Conservation (phyloP, 2,888 invertebrate species). For the Pammene fasciana region DNA sequence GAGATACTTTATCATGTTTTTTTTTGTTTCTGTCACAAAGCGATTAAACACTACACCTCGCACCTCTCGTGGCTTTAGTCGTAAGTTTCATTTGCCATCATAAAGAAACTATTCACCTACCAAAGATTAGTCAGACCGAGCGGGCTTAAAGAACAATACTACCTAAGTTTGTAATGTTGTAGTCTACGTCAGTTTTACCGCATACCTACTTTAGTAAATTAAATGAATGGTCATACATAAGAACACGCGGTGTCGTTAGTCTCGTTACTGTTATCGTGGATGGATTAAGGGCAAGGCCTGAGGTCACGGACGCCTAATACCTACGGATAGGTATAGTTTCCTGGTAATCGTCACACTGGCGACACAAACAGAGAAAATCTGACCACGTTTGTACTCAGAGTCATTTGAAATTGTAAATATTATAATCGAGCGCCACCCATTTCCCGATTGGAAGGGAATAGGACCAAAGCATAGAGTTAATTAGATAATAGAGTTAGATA, state of each 20-base stretch:
- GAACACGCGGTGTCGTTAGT: conserved; percentile 43
- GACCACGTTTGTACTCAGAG: conserved; percentile 17
- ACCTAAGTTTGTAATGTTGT: no score
- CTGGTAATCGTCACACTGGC: conserved; percentile 55
- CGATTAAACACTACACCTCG: no score
- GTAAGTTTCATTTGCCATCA: no score
- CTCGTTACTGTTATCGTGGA: conserved; percentile 51
- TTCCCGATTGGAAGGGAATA: not conserved
- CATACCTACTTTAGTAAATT: no score
- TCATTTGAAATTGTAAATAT: conserved; percentile 22
- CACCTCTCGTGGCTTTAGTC: no score
- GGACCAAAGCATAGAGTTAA: conserved; percentile 3
- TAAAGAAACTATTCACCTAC: no score
- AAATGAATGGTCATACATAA: conserved; percentile 23
- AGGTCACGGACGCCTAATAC: conserved; percentile 62
- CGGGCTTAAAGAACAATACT: no score
- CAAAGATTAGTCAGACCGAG: no score
- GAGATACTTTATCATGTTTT: no score
- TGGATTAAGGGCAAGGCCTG: conserved; percentile 67
- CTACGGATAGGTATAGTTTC: conserved; percentile 53
- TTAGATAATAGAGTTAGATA: conserved; percentile 25
- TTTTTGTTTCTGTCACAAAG: no score
- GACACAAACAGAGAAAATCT: conserved; percentile 19
- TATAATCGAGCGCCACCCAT: conserved; percentile 4
- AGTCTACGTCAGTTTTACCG: no score